Base-by-base conservation (phyloP, 2,888 invertebrate species). In the Baronia brevicornis region DNA sequence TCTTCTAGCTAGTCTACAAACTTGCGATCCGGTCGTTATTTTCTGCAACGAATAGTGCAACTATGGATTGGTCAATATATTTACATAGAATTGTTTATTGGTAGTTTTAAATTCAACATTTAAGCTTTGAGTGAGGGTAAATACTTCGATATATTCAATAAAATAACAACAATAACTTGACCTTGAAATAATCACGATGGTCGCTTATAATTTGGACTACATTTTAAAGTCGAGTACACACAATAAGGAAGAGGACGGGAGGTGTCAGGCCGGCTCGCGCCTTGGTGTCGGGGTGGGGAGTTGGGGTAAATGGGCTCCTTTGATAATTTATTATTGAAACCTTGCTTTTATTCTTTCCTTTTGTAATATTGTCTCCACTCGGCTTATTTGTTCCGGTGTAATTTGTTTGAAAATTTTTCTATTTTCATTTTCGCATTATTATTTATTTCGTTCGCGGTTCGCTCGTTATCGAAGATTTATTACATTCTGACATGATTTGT, bases 241-340 rank as follows among this genome's bases (percentile, higher is more conserved):
- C 66, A 70, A 72, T 64, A 67, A 64, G 69, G 58, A 67, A 68
- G 67, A 58, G 53, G 60, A 60, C 57, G 58, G 62, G 69, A 71
- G 75, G 77, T 75, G 77, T 70, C 65, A 60, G 59, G 57, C 51
- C 57, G 55, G 54, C 61, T 62, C 62, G 53, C 58, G 60, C 60
- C 55, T 52, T 47, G 50, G 48, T 50, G 48, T 50, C 29, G 41
- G 33, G 41, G 42, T 23, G 33, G 22, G 36, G 43, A 38, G 50
- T 36, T 38, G 41, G 46, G 47, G 44, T 40, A 40, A 50, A 47
- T 44, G 47, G 50, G 48, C 52, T 52, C 60, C 69, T 68, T 66
- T 70, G 65, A 71, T 75, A 74, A 74, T 75, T 74, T 75, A 75
- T 75, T 75, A 75, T 75, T 74, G 74, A 74, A 74, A 72, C 65